phyloP scores from a whole-genome alignment of 2,888 invertebrate genomes.

The Eristalis intricaria region DNA sequence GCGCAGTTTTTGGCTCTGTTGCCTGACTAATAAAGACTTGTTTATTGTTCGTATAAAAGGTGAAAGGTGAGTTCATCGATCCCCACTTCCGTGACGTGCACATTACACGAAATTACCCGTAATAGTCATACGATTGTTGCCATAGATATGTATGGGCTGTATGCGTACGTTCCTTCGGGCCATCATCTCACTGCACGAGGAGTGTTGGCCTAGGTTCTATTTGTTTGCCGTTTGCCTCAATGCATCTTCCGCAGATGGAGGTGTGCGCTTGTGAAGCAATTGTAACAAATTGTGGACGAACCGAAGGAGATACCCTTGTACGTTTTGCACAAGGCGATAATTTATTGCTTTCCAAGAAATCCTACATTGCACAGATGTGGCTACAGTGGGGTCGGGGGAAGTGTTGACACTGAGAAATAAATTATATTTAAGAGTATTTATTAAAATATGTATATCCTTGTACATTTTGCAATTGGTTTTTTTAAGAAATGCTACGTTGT shows the following conservation, averaged over 20 bases:
- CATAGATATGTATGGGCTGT: conserved; percentile 2
- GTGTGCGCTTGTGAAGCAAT: background rate
- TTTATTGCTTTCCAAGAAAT: background rate
- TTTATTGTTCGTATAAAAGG: conserved; percentile 56
- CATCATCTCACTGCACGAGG: background rate
- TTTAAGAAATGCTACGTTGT: too few species aligned
- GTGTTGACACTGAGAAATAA: background rate
- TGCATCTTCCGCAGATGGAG: background rate
- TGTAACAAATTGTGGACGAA: conserved; percentile 30
- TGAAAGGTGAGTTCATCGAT: conserved; percentile 67
- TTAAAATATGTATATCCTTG: too few species aligned
- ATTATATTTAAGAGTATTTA: too few species aligned
- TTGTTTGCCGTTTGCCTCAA: background rate
- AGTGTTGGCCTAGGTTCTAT: background rate
- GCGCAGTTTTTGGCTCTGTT: conserved; percentile 16
- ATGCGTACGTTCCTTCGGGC: background rate
- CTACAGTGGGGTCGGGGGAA: background rate
- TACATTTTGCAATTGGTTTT: too few species aligned
- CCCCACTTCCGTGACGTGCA: conserved; percentile 37
- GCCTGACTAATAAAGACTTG: conserved; percentile 50
- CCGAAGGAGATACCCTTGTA: background rate
- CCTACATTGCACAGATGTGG: too few species aligned
- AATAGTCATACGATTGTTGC: conserved; percentile 48
- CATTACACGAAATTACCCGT: conserved; percentile 47
- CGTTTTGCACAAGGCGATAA: conserved; percentile 7